Evolutionary conservation across 2,888 invertebrate species (phyloP).

Genomic region (Cotesia congregata): DNA sequence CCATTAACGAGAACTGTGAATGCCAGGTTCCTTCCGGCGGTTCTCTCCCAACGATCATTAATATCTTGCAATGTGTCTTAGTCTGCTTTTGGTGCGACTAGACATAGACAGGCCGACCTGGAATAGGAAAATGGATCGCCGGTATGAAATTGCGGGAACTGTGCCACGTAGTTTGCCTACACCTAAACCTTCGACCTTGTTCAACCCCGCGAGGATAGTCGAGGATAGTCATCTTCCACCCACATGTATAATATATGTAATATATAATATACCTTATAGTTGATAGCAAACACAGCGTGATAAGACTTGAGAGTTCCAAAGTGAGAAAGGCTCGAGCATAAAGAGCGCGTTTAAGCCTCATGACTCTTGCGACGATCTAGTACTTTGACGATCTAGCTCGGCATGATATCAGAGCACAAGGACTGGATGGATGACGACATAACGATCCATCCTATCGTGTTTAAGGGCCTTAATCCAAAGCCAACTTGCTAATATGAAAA

Average conservation of each 20-base stretch:
- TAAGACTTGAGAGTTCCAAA: background rate
- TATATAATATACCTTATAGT: background rate
- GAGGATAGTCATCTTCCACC: background rate
- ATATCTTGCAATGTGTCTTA: conserved; percentile 27
- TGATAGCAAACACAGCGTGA: too few species aligned
- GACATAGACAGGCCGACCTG: conserved; percentile 10
- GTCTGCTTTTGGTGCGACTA: background rate
- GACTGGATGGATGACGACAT: background rate
- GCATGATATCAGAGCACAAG: background rate
- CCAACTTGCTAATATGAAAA: background rate
- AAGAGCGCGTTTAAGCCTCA: background rate
- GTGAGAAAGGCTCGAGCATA: background rate
- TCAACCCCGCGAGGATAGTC: background rate
- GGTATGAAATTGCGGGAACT: conserved; percentile 1
- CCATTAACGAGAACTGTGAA: conserved; percentile 24
- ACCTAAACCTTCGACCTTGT: background rate
- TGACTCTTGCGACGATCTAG: background rate
- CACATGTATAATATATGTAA: background rate
- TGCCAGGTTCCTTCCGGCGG: conserved; percentile 5
- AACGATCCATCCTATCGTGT: background rate
- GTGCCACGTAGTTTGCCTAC: background rate
- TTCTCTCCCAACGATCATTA: conserved; percentile 24
- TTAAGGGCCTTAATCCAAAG: background rate
- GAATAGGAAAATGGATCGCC: conserved; percentile 29
- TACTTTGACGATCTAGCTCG: background rate